Evolutionary conservation across 2,113 vertebrate genomes (phyloP), one percentile per base, ranked within the genome.

Genomic region (Oreochromis aureus): DNA sequence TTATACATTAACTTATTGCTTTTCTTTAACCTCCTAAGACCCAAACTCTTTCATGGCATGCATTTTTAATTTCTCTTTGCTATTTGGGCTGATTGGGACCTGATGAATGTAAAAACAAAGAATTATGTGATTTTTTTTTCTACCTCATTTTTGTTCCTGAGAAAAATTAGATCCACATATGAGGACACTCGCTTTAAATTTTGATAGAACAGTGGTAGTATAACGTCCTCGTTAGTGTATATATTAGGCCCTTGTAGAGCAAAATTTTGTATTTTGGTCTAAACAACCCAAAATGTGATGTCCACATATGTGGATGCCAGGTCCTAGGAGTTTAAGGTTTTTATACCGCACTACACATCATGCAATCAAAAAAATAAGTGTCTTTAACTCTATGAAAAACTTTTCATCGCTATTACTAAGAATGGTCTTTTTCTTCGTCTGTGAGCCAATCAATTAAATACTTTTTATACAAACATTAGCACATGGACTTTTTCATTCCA

Each of bases 401-500:
- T 32, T 32, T 51, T 18, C 6, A 9, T 12, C 4, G 2, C 16
- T 34, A 78, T 53, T 53, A 53, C 46, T 78, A 78, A 78, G 73
- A 78, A 78, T n/a, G 24, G 71, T 51, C 44, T 53, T 53, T 51
- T 53, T 9, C 73, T 78, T 78, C 3, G 1, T 53, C 46, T 78
- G 19, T 53, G 73, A 78, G 73, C 73, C 46, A 78, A 39, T 63
- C 24, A 69, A 22, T 81, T 56, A 76, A 66, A 82, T 19, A 51
- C 13, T 36, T 41, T 22, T 84, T n/a, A 51, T 34, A 78, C 73
- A 78, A 78, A 78, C 73, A 53, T 53, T 53, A 53, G 46, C 54
- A 41, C 51, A 48, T 59, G 54, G 59, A 13, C 27, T 10, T 48
- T 7, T 82, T 63, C 16, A 30, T 88, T 78, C 71, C 71, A 54